Conservation (phyloP, 2,113 vertebrate species). For the Anas platyrhynchos region DNA sequence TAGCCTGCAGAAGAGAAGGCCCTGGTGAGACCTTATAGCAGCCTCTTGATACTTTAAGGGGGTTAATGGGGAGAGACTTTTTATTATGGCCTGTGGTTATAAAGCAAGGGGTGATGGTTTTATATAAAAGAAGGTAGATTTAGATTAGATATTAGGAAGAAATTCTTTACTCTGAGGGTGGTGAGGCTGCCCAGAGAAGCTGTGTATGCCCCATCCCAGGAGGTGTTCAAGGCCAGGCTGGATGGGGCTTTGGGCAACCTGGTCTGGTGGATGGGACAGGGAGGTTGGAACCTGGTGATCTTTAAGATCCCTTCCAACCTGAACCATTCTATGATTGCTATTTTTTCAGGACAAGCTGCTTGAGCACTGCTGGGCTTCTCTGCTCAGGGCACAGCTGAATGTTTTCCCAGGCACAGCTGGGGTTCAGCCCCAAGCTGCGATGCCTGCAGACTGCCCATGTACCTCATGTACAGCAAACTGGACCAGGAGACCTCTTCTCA, state of each 20-base stretch:
- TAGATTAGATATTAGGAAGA: background rate
- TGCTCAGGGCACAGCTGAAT: background rate
- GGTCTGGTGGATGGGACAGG: background rate
- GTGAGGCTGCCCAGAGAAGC: background rate
- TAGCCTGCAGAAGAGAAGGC: background rate
- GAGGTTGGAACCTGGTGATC: background rate
- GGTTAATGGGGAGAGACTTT: background rate
- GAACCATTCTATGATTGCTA: background rate
- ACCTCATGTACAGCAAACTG: background rate
- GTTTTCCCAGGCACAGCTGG: background rate
- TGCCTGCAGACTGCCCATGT: background rate
- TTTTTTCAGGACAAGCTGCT: background rate
- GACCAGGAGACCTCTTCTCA: background rate
- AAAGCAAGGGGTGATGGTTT: background rate
- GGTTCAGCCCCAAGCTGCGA: background rate
- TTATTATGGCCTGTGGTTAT: background rate
- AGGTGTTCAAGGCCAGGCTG: background rate
- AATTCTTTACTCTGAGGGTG: background rate
- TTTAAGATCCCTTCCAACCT: background rate
- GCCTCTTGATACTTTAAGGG: background rate
- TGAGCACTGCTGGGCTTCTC: background rate
- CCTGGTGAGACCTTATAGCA: background rate
- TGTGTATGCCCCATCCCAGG: background rate
- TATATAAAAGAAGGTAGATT: background rate
- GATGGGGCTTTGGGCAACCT: background rate